Percentiles rank a stretch among this genome's conserved stretches.
Conservation (phyloP, 2,888 invertebrate genomes). For the Aricia artaxerxes region DNA sequence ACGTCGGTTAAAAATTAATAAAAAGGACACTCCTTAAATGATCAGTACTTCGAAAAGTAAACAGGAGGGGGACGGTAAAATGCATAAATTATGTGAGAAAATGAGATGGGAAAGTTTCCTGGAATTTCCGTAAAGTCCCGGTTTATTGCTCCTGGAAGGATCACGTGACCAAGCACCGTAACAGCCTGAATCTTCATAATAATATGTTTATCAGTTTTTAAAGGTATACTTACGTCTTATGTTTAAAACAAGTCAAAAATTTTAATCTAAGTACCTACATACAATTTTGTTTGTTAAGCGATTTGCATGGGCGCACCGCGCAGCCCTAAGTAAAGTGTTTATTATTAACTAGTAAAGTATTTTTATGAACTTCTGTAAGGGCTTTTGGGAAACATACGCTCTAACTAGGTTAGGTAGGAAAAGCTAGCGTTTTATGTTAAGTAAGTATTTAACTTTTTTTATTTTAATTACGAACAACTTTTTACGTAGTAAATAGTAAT, state of each 20-base stretch:
- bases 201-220: not conserved
- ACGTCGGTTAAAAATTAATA: not conserved
- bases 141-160: not conserved
- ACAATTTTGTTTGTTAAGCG: no score
- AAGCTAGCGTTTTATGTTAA: no score
- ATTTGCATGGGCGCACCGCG: no score
- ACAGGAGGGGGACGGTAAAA: not conserved
- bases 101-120: not conserved
- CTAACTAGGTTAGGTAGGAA: no score
- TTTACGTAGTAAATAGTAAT: no score
- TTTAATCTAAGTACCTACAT: no score
- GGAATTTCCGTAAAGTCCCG: not conserved
- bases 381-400: no score
- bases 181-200: not conserved
- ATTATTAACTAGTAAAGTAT: no score
- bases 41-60: not conserved
- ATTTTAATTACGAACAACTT: no score
- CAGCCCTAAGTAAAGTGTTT: no score
- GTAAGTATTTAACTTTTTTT: no score
- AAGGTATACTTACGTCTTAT: not conserved
- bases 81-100: constrained; percentile 1
- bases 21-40: not conserved
- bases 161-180: not conserved
- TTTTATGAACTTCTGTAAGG: no score
- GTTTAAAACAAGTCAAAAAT: not conserved